These are phyloP conservation scores for Diachasma alloeum DNA, from an alignment of 1,140 invertebrate genomes.

Conservation along the genomic window DNA sequence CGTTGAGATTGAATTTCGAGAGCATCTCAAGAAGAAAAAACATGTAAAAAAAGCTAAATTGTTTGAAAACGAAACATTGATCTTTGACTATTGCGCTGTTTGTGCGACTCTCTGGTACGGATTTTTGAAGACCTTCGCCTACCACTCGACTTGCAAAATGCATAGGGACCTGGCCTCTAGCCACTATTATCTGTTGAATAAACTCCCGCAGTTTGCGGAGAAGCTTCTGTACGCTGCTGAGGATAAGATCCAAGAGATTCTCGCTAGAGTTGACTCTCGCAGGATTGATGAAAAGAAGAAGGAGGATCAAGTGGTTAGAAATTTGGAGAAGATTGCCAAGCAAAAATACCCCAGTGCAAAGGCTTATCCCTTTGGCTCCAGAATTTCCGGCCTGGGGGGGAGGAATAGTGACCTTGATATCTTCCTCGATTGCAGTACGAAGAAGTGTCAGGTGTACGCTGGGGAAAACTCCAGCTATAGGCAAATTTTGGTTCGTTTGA, in stretches of 20 bases:
- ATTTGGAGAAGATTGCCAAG: conserved; percentile 33
- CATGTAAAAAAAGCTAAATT: neutral
- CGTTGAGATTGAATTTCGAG: conserved; percentile 38
- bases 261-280: conserved; percentile 23
- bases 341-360: conserved; percentile 34
- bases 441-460: conserved; percentile 7
- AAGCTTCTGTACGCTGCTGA: conserved; percentile 28
- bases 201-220: conserved; percentile 27
- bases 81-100: conserved; percentile 39
- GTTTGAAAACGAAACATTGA: neutral
- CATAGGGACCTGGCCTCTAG: conserved; percentile 29
- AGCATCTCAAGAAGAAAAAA: conserved; percentile 28
- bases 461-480: neutral
- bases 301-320: conserved; percentile 29
- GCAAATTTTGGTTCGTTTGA: neutral
- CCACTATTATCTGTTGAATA: conserved; percentile 12
- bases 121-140: conserved; percentile 18
- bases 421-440: conserved; percentile 61
- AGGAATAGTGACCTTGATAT: conserved; percentile 64
- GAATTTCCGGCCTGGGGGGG: conserved; percentile 55
- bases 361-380: conserved; percentile 63
- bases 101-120: conserved; percentile 42
- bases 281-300: neutral
- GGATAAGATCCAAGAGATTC: conserved; percentile 16
- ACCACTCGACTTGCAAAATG: conserved; percentile 32